Conservation (phyloP, 2,888 invertebrate species). For the Agrilus cyanescens region DNA sequence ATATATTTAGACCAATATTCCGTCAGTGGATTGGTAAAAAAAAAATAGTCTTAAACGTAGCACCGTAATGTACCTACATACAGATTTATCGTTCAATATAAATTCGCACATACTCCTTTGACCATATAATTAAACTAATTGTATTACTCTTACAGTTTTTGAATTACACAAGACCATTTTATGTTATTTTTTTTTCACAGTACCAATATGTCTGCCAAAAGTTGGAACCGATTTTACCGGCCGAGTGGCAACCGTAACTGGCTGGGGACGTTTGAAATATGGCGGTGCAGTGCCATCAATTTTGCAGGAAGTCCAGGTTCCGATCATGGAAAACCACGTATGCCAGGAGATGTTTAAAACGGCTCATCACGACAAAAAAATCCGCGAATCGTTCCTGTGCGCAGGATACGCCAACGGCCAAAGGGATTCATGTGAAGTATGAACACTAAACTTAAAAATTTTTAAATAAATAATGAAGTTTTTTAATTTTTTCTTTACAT, state of each 20-base stretch:
- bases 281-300: conserved; percentile 84
- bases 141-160: too few relatives aligned
- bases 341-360: conserved; percentile 92
- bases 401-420: conserved; percentile 88
- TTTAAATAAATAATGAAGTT: too few relatives aligned
- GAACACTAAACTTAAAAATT: conserved; percentile 14
- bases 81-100: too few relatives aligned
- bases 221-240: conserved; percentile 73
- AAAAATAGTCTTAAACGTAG: too few relatives aligned
- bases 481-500: too few relatives aligned
- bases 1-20: too few relatives aligned
- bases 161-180: background rate
- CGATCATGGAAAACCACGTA: conserved; percentile 80
- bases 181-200: conserved; percentile 37
- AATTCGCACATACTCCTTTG: too few relatives aligned
- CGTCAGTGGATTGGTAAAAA: too few relatives aligned
- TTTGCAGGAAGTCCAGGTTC: conserved; percentile 84
- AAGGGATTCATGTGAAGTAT: conserved; percentile 86
- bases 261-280: conserved; percentile 86
- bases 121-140: too few relatives aligned
- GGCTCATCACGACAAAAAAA: conserved; percentile 78
- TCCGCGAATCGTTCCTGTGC: conserved; percentile 77
- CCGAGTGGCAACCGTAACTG: conserved; percentile 78
- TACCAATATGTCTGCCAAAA: conserved; percentile 83
- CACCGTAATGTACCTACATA: too few relatives aligned